phyloP scores from a whole-genome alignment of 1,140 invertebrate species.

The Monochamus saltuarius region DNA sequence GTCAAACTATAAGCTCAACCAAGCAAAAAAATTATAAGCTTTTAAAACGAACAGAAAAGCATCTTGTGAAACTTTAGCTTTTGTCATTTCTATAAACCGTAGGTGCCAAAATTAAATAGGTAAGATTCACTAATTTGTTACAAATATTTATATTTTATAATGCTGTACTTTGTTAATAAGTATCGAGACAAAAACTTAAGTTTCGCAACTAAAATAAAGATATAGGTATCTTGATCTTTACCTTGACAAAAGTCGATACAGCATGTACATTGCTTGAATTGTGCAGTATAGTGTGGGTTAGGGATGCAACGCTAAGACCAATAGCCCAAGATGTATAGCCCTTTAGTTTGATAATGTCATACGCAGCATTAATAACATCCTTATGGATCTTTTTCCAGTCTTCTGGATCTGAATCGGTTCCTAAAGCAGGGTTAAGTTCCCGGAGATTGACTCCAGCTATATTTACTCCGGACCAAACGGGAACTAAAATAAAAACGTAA shows the following conservation, averaged over 20 bases:
- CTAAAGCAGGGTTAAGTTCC: conserved; percentile 74
- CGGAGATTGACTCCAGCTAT: conserved; percentile 81
- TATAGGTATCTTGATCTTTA: conserved; percentile 51
- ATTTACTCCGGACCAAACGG: conserved; percentile 92
- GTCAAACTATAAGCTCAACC: background rate
- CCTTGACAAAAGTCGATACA: conserved; percentile 78
- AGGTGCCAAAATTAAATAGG: too few relatives aligned
- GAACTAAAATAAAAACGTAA: conserved; percentile 60
- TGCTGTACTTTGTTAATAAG: too few relatives aligned
- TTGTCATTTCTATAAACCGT: too few relatives aligned
- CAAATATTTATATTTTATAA: too few relatives aligned
- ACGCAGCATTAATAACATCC: conserved; percentile 81
- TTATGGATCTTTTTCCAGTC: conserved; percentile 76
- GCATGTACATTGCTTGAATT: conserved; percentile 79
- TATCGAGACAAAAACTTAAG: too few relatives aligned
- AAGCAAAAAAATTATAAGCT: background rate
- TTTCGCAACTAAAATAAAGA: too few relatives aligned
- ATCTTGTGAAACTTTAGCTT: too few relatives aligned
- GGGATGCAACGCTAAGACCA: conserved; percentile 76
- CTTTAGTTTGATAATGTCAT: conserved; percentile 87
- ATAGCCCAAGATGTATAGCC: conserved; percentile 91
- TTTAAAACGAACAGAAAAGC: too few relatives aligned
- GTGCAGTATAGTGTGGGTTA: conserved; percentile 71
- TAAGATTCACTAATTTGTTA: too few relatives aligned
- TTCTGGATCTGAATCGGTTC: conserved; percentile 71